phyloP scores from a whole-genome alignment of 2,797 vertebrate species.

The Microctenopoma steveboyesi region DNA sequence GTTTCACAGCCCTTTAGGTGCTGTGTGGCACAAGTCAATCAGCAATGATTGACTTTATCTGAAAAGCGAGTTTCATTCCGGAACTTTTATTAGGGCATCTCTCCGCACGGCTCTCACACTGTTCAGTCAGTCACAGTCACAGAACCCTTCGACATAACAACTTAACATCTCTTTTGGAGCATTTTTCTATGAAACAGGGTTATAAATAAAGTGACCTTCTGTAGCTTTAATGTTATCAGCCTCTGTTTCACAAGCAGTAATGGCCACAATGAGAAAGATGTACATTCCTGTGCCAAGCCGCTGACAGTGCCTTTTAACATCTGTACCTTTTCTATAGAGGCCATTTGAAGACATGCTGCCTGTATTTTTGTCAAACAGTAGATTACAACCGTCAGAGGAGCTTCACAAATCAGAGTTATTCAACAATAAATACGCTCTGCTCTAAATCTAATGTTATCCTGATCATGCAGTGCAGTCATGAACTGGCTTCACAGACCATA shows the following conservation, averaged over 20 bases:
- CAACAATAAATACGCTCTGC: neutral
- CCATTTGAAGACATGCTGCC: neutral
- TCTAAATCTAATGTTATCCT: slow-evolving; percentile 13
- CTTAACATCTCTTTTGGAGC: neutral
- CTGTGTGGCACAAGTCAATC: neutral
- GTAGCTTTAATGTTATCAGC: slow-evolving; percentile 40
- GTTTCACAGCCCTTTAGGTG: neutral
- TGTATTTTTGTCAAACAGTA: slow-evolving; percentile 6
- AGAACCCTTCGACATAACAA: neutral
- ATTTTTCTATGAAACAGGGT: neutral
- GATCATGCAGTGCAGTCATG: slow-evolving; percentile 27
- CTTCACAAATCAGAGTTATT: slow-evolving; percentile 6
- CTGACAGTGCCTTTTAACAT: slow-evolving; percentile 13
- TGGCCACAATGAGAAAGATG: slow-evolving; percentile 9
- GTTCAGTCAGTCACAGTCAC: neutral
- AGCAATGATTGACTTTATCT: neutral
- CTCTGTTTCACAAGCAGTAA: slow-evolving; percentile 28
- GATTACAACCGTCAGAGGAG: neutral
- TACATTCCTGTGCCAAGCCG: neutral
- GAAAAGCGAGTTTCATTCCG: neutral
- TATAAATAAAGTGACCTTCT: too few relatives aligned
- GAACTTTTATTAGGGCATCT: neutral
- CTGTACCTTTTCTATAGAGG: neutral
- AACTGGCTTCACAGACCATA: slow-evolving; percentile 8
- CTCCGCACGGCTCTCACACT: neutral